Conservation (phyloP, 2,113 vertebrate species). For the Philantomba maxwellii region DNA sequence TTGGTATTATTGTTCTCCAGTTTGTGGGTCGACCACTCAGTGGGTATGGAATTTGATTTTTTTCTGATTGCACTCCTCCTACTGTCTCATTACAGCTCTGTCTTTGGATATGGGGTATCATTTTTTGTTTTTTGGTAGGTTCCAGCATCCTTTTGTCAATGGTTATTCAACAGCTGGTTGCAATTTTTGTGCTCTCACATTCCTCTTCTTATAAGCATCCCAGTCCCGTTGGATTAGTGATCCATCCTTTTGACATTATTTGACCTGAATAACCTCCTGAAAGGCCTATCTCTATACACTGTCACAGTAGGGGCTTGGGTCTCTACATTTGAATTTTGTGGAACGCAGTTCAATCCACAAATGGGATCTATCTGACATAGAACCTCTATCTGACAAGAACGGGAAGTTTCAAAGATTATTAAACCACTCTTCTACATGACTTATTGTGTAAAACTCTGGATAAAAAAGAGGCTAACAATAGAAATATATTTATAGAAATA, state of each 20-base stretch:
- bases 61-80: too few relatives aligned
- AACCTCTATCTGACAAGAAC: background rate
- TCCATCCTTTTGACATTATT: background rate
- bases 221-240: background rate
- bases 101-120: too few relatives aligned
- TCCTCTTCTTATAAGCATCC: background rate
- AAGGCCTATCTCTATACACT: background rate
- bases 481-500: constrained; percentile 66
- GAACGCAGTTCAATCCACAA: background rate
- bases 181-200: too few relatives aligned
- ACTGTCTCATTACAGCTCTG: too few relatives aligned
- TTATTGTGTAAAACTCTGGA: constrained; percentile 39
- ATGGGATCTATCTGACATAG: background rate
- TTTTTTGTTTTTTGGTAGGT: too few relatives aligned
- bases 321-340: background rate
- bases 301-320: background rate
- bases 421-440: background rate
- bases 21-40: too few relatives aligned
- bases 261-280: background rate
- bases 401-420: background rate
- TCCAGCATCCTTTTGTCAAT: too few relatives aligned
- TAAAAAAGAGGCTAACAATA: constrained; percentile 68
- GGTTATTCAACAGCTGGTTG: too few relatives aligned
- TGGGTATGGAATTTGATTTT: too few relatives aligned
- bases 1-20: too few relatives aligned